Base-by-base conservation (phyloP, 2,888 invertebrate species). In the Andrena marginata region DNA sequence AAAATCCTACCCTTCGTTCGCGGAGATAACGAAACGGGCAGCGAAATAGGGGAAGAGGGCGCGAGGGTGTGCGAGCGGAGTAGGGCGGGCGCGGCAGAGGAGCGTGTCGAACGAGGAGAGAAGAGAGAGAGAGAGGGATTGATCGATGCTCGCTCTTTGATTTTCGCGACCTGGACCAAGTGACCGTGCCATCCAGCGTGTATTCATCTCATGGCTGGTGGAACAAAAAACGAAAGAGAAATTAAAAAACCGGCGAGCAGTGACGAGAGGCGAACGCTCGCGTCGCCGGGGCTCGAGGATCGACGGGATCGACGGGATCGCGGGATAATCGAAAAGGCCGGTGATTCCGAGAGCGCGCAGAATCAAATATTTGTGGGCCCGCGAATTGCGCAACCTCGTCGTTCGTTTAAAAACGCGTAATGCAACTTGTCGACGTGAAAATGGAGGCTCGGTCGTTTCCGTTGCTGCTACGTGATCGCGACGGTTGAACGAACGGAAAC, bases 91-190 rank as follows among this genome's bases (percentile, higher is more conserved):
- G 79, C 13, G 10, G 26, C 26, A 33, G 48, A 51, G 23, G 29
- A 51, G 26, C 23, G 35, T 33, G 26, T 10, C 29, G 35, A 64
- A 42, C 6, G 33, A 72, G 48, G 56, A 26, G 51, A 69, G 68
- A 48, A 29, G 62, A 59, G 65, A 67, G 54, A 74, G 42, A 70
- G 78, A 31, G 42, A 49, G 85, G 76, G 80, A 85, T 86, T 83
- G 86, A 83, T 83, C 85, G 85, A 83, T 82, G 85, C 74, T 69
- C 80, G 76, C 85, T 85, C 87, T 88, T 88, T 85, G 85, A 89
- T 89, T 88, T 88, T 85, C 76, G 78, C 87, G 83, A 86, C 64
- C 80, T 59, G 76, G 70, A 67, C 85, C 83, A 88, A 88, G 89
- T 85, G 82, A 77, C 78, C 77, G 72, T 81, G 80, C 56, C 81